Percentiles rank a stretch among this genome's conserved stretches.
phyloP scores from a whole-genome alignment of 2,113 vertebrate genomes.

The Dascyllus trimaculatus region DNA sequence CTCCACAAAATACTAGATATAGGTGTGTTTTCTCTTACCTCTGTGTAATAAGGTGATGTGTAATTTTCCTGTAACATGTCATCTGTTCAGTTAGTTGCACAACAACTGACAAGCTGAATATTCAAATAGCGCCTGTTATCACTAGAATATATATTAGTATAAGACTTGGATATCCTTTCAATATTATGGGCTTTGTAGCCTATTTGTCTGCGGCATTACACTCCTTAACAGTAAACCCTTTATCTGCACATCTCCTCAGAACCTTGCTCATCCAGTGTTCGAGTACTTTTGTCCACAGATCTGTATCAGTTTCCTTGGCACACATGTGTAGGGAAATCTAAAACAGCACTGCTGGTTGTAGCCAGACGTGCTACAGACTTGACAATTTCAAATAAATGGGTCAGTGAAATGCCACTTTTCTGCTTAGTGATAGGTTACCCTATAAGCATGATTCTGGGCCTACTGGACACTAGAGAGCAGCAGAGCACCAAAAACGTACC shows the following conservation, averaged over 20 bases:
- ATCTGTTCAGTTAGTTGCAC: not conserved
- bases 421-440: not conserved
- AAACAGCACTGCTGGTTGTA: not conserved
- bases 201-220: not conserved
- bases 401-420: slow-evolving; percentile 19
- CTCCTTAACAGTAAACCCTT: not conserved
- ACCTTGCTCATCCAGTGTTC: not conserved
- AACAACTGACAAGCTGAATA: not conserved
- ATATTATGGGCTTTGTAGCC: not conserved
- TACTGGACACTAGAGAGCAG: slow-evolving; percentile 61
- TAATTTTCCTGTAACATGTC: no score
- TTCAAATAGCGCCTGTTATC: not conserved
- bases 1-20: not conserved
- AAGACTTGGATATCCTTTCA: not conserved
- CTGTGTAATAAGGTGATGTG: no score
- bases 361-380: not conserved
- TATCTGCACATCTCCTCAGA: not conserved
- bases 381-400: slow-evolving; percentile 28
- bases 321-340: not conserved
- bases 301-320: not conserved
- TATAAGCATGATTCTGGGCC: not conserved
- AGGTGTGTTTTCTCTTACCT: not conserved
- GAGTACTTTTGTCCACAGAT: not conserved
- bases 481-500: slow-evolving; percentile 35
- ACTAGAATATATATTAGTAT: not conserved